These are phyloP conservation scores for Eurytoma californica DNA, from an alignment of 2,888 invertebrate species.

Conservation along the genomic window DNA sequence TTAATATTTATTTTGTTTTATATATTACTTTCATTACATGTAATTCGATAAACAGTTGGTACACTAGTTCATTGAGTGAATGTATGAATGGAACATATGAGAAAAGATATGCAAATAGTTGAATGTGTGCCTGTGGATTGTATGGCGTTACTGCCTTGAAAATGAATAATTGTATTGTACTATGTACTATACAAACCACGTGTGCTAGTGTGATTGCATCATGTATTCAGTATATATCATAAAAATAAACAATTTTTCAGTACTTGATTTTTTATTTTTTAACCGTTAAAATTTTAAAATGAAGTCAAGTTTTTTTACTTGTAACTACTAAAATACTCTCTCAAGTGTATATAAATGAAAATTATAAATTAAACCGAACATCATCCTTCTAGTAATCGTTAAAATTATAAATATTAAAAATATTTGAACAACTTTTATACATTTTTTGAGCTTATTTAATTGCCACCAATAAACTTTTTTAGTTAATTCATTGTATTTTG, in stretches of 20 bases:
- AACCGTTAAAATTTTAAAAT: constrained; percentile 16
- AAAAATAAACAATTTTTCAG: constrained; percentile 72
- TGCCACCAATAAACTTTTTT: constrained; percentile 13
- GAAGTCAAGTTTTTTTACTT: constrained; percentile 21
- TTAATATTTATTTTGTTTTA: constrained; percentile 72
- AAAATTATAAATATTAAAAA: constrained; percentile 43
- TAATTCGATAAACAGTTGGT: constrained; percentile 64
- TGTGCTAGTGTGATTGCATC: constrained; percentile 62
- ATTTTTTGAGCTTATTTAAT: constrained; percentile 34
- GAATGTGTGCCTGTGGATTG: constrained; percentile 47
- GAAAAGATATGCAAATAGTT: constrained; percentile 38
- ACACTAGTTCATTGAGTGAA: constrained; percentile 53
- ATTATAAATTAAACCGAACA: constrained; percentile 56
- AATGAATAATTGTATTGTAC: constrained; percentile 66
- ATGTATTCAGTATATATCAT: constrained; percentile 61
- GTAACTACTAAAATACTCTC: constrained; percentile 35
- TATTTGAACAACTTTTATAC: constrained; percentile 47
- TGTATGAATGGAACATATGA: constrained; percentile 50
- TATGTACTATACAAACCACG: constrained; percentile 68
- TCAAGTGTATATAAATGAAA: constrained; percentile 47
- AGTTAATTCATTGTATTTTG: neutral
- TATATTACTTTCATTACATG: constrained; percentile 68
- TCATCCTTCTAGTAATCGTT: constrained; percentile 43
- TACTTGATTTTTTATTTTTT: constrained; percentile 54
- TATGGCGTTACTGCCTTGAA: constrained; percentile 52